Percentiles rank a stretch among this genome's conserved stretches.
Evolutionary conservation across 2,113 vertebrate species (phyloP).

Genomic region (Catharus bicknelli): DNA sequence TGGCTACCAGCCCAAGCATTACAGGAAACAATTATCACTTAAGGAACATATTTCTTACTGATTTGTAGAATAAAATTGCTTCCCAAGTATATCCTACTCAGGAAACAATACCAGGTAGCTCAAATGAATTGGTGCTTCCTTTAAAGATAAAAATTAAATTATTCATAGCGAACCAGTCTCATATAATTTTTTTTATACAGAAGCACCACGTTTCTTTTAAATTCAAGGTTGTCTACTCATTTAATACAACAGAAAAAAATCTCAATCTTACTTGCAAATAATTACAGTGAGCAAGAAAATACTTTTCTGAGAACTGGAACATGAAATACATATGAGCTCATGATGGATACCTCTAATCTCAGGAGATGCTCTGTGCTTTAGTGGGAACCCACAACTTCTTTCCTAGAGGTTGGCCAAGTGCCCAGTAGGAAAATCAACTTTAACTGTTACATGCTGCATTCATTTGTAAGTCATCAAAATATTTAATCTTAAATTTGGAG

Average conservation of each 20-base stretch:
- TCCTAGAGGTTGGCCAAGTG: not conserved
- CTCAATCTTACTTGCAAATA: not conserved
- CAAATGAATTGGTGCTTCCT: not conserved
- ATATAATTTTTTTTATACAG: not conserved
- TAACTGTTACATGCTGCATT: not conserved
- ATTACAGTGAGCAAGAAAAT: not conserved
- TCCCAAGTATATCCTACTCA: not conserved
- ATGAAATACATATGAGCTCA: slow-evolving; percentile 5
- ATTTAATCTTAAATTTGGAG: not conserved
- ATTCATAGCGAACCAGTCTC: slow-evolving; percentile 1
- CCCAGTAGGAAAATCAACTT: not conserved
- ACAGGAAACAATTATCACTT: not conserved
- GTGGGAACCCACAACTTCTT: not conserved
- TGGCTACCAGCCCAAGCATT: not conserved
- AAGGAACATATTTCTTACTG: not conserved
- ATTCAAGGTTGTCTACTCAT: not conserved
- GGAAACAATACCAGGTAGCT: slow-evolving; percentile 3
- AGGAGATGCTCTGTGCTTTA: slow-evolving; percentile 7
- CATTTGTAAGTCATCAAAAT: not conserved
- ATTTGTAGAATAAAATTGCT: not conserved
- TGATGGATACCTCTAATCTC: slow-evolving; percentile 31
- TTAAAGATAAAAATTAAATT: slow-evolving; percentile 24
- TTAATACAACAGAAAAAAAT: not conserved
- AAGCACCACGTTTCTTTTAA: not conserved
- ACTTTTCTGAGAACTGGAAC: slow-evolving; percentile 1